Conservation (phyloP, 2,113 vertebrate genomes). For the Colistium nudipinnis region DNA sequence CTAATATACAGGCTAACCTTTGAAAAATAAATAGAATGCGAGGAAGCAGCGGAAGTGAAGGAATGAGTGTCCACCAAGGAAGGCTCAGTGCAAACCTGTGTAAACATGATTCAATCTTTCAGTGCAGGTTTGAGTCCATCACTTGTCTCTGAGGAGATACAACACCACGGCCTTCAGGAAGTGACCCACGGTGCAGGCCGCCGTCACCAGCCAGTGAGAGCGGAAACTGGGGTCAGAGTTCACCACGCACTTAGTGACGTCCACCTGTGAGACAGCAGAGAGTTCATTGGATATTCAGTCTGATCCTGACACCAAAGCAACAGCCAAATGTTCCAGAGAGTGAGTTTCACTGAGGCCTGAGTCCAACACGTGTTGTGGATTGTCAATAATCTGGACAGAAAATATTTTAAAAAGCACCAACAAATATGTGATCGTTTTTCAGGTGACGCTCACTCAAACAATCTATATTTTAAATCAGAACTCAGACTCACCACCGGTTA, state of each 20-base stretch:
- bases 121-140: constrained; percentile 62
- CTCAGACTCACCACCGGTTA: not conserved
- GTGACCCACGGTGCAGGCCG: constrained; percentile 87
- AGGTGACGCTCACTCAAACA: constrained; percentile 32
- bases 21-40: constrained; percentile 56
- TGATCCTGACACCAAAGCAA: not conserved
- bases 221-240: constrained; percentile 88
- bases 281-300: not conserved
- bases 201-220: constrained; percentile 91
- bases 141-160: constrained; percentile 92
- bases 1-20: not conserved
- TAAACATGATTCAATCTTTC: constrained; percentile 69
- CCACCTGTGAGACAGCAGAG: constrained; percentile 81
- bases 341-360: not conserved
- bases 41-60: constrained; percentile 21
- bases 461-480: not conserved
- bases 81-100: constrained; percentile 73
- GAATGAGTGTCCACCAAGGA: constrained; percentile 14
- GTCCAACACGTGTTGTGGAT: constrained; percentile 25
- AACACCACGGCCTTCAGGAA: constrained; percentile 91
- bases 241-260: constrained; percentile 94
- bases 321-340: not conserved
- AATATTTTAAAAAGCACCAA: constrained; percentile 9
- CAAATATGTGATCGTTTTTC: constrained; percentile 43
- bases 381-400: constrained; percentile 10